Percentiles rank a stretch among this genome's conserved stretches.
phyloP scores from a whole-genome alignment of 2,797 vertebrate species.

The Enteromius paludinosus region DNA sequence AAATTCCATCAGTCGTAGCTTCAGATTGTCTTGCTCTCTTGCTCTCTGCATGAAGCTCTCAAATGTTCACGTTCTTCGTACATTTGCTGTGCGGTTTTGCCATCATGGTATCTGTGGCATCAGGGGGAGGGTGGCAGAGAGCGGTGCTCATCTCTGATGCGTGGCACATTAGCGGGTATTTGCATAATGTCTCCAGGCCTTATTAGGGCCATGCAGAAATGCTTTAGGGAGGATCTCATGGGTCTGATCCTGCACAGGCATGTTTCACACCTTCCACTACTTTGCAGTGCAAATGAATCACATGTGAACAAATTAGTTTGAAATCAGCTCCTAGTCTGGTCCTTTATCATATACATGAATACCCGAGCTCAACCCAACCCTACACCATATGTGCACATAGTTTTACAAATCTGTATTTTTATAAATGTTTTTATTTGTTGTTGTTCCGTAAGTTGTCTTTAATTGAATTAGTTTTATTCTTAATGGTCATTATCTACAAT shows the following conservation, averaged over 20 bases:
- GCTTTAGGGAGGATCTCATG: conserved; percentile 44
- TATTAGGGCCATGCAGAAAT: conserved; percentile 68
- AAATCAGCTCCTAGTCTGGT: neutral
- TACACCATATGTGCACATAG: neutral
- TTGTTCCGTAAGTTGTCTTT: neutral
- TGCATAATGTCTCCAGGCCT: conserved; percentile 76
- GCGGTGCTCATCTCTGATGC: conserved; percentile 48
- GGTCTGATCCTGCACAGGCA: conserved; percentile 24
- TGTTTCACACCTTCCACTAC: conserved; percentile 53
- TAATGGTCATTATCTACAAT: neutral
- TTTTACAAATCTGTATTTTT: neutral
- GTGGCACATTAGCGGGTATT: conserved; percentile 73
- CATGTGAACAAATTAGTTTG: conserved; percentile 6
- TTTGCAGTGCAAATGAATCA: conserved; percentile 59
- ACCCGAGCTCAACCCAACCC: neutral
- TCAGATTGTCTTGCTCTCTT: neutral
- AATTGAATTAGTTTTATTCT: neutral
- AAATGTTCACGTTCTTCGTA: conserved; percentile 31
- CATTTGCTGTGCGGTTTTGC: conserved; percentile 22
- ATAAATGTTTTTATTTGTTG: neutral
- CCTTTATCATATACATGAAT: conserved; percentile 50
- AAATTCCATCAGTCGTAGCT: conserved; percentile 67
- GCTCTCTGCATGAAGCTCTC: conserved; percentile 1
- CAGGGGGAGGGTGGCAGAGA: conserved; percentile 35
- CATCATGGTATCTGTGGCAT: conserved; percentile 38